Percentiles rank a stretch among this genome's conserved stretches.
Conservation (phyloP, 2,888 invertebrate genomes). For the Aporophyla lueneburgensis region DNA sequence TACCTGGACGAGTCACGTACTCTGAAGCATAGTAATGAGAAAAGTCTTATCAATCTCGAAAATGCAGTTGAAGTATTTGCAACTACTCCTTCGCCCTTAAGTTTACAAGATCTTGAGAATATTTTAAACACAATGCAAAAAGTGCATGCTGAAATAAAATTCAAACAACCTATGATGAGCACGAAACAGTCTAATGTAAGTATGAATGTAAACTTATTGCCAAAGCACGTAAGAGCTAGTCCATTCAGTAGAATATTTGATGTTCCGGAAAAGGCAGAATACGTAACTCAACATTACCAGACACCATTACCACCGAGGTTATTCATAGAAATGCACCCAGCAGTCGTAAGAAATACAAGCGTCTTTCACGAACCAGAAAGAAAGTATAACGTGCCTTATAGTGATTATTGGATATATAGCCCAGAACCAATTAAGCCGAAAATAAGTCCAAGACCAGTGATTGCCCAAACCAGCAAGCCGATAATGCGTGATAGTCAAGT, state of each 20-base stretch:
- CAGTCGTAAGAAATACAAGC: conserved; percentile 21
- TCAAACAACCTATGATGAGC: conserved; percentile 34
- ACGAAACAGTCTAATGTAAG: conserved; percentile 62
- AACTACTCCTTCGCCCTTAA: conserved; percentile 73
- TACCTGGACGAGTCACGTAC: conserved; percentile 67
- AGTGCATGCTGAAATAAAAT: conserved; percentile 52
- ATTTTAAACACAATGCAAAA: conserved; percentile 77
- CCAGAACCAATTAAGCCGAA: background rate
- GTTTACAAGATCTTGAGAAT: conserved; percentile 83
- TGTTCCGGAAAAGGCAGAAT: conserved; percentile 12
- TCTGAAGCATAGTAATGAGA: conserved; percentile 77
- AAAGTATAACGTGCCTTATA: conserved; percentile 16
- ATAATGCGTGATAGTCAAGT: background rate
- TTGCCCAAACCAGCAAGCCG: conserved; percentile 22
- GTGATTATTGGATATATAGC: conserved; percentile 43
- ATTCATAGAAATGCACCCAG: conserved; percentile 16
- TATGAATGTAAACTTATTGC: conserved; percentile 79
- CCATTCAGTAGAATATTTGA: conserved; percentile 18
- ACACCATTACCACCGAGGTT: conserved; percentile 4
- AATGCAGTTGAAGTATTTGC: conserved; percentile 79
- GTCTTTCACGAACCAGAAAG: conserved; percentile 18
- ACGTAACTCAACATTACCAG: conserved; percentile 11
- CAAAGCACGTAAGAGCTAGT: conserved; percentile 49
- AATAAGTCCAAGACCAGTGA: background rate
- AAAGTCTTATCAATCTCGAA: conserved; percentile 80